Evolutionary conservation across 2,797 vertebrate species (phyloP).

Genomic region (Todus mexicanus): DNA sequence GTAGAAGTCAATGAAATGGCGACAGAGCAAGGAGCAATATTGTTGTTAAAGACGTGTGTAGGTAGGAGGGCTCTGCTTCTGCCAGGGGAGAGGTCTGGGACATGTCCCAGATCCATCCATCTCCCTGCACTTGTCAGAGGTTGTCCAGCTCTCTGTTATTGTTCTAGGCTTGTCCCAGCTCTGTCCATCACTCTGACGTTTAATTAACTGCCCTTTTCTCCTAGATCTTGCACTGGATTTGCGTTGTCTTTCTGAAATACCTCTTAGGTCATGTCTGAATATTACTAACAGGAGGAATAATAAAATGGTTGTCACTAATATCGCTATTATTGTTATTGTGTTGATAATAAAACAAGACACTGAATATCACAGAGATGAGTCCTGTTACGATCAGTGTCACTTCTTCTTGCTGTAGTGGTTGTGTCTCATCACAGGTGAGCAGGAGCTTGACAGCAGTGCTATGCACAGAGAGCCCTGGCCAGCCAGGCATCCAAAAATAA

Average conservation of each 20-base stretch:
- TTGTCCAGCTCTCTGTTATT: conserved; percentile 41
- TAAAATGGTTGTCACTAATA: conserved; percentile 28
- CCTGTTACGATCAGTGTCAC: neutral
- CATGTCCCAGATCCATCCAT: conserved; percentile 33
- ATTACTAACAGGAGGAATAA: conserved; percentile 17
- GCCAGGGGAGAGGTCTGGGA: neutral
- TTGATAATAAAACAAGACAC: conserved; percentile 34
- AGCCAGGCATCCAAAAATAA: neutral
- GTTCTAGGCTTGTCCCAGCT: conserved; percentile 45
- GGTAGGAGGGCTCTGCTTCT: neutral
- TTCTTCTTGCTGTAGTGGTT: neutral
- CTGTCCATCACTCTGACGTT: conserved; percentile 57
- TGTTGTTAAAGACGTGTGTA: neutral
- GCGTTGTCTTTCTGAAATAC: conserved; percentile 40
- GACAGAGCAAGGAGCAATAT: neutral
- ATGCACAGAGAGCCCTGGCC: neutral
- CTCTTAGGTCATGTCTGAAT: conserved; percentile 17
- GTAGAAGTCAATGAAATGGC: neutral
- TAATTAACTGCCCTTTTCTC: conserved; percentile 61
- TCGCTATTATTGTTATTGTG: neutral
- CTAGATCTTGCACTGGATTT: conserved; percentile 25
- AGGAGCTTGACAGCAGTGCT: neutral
- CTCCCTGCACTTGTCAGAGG: conserved; percentile 16
- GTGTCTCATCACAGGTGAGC: neutral
- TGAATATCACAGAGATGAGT: conserved; percentile 6